Conservation (phyloP, 2,797 vertebrate genomes). For the Chaunax sp. region DNA sequence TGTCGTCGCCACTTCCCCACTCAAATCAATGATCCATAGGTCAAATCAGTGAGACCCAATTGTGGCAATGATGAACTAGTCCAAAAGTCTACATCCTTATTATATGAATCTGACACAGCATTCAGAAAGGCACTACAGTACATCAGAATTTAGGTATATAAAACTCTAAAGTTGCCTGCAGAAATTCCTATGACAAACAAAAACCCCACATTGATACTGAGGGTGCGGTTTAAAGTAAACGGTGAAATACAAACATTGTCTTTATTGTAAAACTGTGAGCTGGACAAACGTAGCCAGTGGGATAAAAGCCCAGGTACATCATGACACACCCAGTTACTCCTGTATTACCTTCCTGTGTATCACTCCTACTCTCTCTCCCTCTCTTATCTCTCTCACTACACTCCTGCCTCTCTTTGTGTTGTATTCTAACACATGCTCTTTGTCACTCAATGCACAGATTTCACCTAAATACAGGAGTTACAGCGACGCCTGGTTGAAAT, state of each 20-base stretch:
- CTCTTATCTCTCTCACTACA: background rate
- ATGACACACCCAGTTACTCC: conserved; percentile 36
- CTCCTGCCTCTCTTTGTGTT: background rate
- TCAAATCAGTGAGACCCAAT: too few relatives aligned
- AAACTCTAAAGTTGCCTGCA: too few relatives aligned
- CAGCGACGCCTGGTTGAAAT: background rate
- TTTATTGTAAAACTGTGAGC: conserved; percentile 7
- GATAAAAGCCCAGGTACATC: conserved; percentile 20
- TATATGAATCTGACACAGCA: too few relatives aligned
- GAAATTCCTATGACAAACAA: background rate
- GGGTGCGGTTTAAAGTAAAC: background rate
- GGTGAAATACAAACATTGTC: conserved; percentile 1
- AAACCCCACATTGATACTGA: background rate
- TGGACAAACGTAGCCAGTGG: conserved; percentile 7
- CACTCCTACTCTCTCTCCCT: background rate
- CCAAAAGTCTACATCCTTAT: too few relatives aligned
- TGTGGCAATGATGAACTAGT: too few relatives aligned
- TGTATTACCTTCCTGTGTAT: conserved; percentile 18
- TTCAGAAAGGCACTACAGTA: too few relatives aligned
- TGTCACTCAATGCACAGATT: background rate
- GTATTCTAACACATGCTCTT: background rate
- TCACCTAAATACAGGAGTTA: background rate
- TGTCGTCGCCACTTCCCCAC: too few relatives aligned
- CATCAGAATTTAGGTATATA: too few relatives aligned
- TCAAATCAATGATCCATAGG: too few relatives aligned